Base-by-base conservation (phyloP, 2,797 vertebrate genomes). In the Sparidentex hasta region DNA sequence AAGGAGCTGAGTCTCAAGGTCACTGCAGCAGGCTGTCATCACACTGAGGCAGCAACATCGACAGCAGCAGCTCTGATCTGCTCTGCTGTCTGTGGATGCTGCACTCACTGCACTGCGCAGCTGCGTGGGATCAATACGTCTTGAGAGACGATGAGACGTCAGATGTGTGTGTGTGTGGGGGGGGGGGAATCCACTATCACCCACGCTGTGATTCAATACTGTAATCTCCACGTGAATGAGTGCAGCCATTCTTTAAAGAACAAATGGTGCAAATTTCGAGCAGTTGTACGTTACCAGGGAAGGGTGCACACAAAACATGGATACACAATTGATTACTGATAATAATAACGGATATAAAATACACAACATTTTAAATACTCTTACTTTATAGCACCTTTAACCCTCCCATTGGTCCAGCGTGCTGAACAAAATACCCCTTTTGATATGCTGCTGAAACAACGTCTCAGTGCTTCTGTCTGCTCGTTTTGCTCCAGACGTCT, bases 1-100 rank as follows among this genome's bases (percentile, higher is more conserved):
- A 23, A 21, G 2, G 2, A 72, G 47, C 81, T 1, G 51, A 63
- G 43, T 58, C 69, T 92, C 89, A 95, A 95, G 94, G 93, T 95
- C 91, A 94, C 76, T 93, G 91, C 87, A 86, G 77, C 64, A 84
- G 76, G 65, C 80, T 59, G 78, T 83, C 80, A 87, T 67, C 66
- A n/a, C 47, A 6, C 14, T 23, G 55, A 5, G n/a, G 43, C 43
- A 14, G 44, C 38, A 7, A 33, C 29, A 33, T 33, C 41, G 64
- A 73, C 43, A 4, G 52, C 73, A 43, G 43, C 43, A 14, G 44
- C 38, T 11, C 38, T 38, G 38, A 38, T 75, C 72, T 47, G 58
- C 25, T 50, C 70, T 61, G 68, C 16, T 47, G n/a, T 43, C 16
- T 44, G n/a, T 43, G 65, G 86, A 84, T 86, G 87, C 78, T 80